Base-by-base conservation (phyloP, 2,888 invertebrate species). In the Himalopsyche japonica region DNA sequence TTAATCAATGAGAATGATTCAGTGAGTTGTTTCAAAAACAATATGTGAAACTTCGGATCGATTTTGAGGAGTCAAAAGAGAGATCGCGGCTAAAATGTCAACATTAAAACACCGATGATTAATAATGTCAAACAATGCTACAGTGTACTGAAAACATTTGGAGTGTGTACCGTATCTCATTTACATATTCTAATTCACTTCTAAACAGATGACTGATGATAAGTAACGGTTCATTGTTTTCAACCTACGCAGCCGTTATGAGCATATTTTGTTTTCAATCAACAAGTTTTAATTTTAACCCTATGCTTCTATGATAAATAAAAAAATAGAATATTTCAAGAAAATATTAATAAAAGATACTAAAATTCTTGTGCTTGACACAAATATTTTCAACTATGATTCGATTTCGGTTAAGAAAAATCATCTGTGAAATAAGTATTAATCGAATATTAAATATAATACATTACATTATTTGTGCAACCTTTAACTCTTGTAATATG, bases 161-260 rank as follows among this genome's bases (percentile, higher is more conserved):
- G 32, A 34, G 37, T 64, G 81, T n/a, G 20, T 81, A 76, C 37
- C 81, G 20, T 70, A 37, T 12, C 43, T 27, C 81, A 81, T 81
- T 81, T 76, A 70, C 81, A 81, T 81, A 81, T 64, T 27, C 80
- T 24, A 83, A 43, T 43, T 20, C 37, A 76, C 79, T 57, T 79
- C 80, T 34, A 48, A 49, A 83, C 49, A 83, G 76, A 83, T 83
- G 83, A 83, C 83, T 83, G 80, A 83, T 83, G 80, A 83, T 81
- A 34, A 24, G 80, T 83, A 83, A 83, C 83, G 83, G 83, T 83
- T 81, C 80, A 83, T 83, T 83, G 83, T 83, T 76, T 83, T 80
- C 80, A n/a, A 30, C 83, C 83, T 76, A 83, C 83, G 80, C 49
- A 30, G 10, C 15, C 18, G 57, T 80, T 76, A 78, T 76, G 34